phyloP scores from a whole-genome alignment of 2,797 vertebrate species.

The Myotis planiceps region DNA sequence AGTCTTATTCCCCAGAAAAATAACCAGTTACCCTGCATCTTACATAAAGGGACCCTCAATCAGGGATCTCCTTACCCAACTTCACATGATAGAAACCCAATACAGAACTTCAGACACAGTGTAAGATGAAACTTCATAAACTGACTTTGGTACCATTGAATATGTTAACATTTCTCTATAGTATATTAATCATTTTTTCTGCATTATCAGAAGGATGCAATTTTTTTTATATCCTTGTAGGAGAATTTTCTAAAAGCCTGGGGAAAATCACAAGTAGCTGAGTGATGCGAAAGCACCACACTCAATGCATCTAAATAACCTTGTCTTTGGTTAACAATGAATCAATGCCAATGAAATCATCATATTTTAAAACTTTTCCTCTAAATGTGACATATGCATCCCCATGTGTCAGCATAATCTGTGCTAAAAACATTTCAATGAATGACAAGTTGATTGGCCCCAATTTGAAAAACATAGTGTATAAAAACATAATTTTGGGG shows the following conservation, averaged over 20 bases:
- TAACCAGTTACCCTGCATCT: not conserved
- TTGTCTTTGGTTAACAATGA: constrained; percentile 37
- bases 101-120: not conserved
- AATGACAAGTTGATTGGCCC: constrained; percentile 78
- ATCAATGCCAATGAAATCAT: constrained; percentile 25
- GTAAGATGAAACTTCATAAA: not conserved
- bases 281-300: constrained; percentile 15
- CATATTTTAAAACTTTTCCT: constrained; percentile 68
- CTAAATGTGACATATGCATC: constrained; percentile 58
- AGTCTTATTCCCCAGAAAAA: not conserved
- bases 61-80: not conserved
- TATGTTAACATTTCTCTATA: not conserved
- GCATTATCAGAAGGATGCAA: not conserved
- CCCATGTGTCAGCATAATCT: constrained; percentile 66
- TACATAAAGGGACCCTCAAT: not conserved
- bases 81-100: not conserved
- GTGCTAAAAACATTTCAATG: constrained; percentile 57
- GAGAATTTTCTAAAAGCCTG: constrained; percentile 4
- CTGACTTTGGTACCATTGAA: not conserved
- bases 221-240: constrained; percentile 9
- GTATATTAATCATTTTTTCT: not conserved
- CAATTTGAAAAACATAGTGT: constrained; percentile 71
- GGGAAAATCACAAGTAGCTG: constrained; percentile 33
- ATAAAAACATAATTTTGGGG: constrained; percentile 76
- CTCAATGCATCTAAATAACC: constrained; percentile 48